Conservation (phyloP, 2,113 vertebrate species). For the Sinocyclocheilus anshuiensis region DNA sequence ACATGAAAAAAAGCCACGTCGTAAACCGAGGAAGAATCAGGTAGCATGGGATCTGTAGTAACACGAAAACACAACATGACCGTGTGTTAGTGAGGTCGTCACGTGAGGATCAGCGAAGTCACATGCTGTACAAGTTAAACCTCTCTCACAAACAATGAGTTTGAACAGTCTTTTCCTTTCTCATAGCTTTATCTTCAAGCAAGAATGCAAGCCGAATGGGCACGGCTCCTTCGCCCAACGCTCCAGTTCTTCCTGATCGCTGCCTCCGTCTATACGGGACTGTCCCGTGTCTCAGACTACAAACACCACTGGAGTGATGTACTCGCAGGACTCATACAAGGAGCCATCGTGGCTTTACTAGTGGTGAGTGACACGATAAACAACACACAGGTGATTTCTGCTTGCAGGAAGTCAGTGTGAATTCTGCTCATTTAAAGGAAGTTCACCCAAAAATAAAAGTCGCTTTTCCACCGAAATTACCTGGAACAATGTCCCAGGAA, state of each 20-base stretch:
- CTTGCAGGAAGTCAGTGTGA: neutral
- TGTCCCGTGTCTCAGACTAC: slow-evolving; percentile 95
- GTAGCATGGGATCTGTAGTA: neutral
- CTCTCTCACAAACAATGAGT: too few species aligned
- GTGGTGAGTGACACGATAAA: slow-evolving; percentile 79
- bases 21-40: neutral
- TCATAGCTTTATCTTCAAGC: slow-evolving; percentile 93
- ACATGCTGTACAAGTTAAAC: neutral
- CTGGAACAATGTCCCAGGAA: too few species aligned
- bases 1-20: neutral
- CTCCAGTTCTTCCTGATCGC: slow-evolving; percentile 91
- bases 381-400: neutral
- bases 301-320: slow-evolving; percentile 99
- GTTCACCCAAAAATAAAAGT: neutral
- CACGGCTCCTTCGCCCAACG: slow-evolving; percentile 89
- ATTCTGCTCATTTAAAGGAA: neutral
- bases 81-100: neutral
- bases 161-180: neutral
- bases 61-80: neutral
- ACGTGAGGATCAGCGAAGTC: neutral
- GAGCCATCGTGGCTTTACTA: slow-evolving; percentile 86
- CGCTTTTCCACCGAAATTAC: too few species aligned
- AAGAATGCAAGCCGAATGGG: slow-evolving; percentile 88
- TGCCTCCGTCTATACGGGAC: slow-evolving; percentile 86
- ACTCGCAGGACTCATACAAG: slow-evolving; percentile 88